phyloP scores from a whole-genome alignment of 1,140 invertebrate genomes.

The Halictus rubicundus region DNA sequence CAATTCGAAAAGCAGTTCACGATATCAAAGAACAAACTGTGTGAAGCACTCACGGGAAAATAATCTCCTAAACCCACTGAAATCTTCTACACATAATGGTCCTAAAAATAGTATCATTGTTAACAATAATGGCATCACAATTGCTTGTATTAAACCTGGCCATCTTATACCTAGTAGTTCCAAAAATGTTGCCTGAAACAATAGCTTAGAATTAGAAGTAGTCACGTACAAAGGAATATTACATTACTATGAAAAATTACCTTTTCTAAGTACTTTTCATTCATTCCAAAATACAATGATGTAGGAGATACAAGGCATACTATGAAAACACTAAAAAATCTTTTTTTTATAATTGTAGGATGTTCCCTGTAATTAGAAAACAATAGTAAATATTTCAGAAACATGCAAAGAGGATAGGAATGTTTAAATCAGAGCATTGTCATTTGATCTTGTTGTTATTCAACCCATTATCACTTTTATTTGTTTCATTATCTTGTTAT shows the following conservation, averaged over 20 bases:
- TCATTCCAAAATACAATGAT: constrained; percentile 87
- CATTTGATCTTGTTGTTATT: background rate
- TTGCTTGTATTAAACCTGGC: constrained; percentile 87
- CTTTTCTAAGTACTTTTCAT: constrained; percentile 82
- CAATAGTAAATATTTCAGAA: background rate
- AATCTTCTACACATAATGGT: constrained; percentile 87
- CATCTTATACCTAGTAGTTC: constrained; percentile 89
- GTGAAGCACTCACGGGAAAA: constrained; percentile 83
- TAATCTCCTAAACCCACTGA: constrained; percentile 85
- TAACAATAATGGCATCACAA: constrained; percentile 88
- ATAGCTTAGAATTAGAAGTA: constrained; percentile 4
- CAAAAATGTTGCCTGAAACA: constrained; percentile 83
- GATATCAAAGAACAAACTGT: constrained; percentile 9
- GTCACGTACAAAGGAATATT: background rate
- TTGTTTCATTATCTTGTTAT: too few species aligned
- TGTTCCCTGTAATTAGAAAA: constrained; percentile 86
- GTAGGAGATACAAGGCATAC: constrained; percentile 90
- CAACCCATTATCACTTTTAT: too few species aligned
- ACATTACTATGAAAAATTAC: constrained; percentile 70
- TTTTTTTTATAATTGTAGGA: constrained; percentile 92
- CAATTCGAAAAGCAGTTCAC: too few species aligned
- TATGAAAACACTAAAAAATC: constrained; percentile 92
- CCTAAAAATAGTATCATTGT: constrained; percentile 93
- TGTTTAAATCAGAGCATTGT: background rate
- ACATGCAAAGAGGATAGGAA: background rate